Evolutionary conservation across 2,888 invertebrate species (phyloP), one percentile per base, ranked within the genome.

Genomic region (Biston betularia): DNA sequence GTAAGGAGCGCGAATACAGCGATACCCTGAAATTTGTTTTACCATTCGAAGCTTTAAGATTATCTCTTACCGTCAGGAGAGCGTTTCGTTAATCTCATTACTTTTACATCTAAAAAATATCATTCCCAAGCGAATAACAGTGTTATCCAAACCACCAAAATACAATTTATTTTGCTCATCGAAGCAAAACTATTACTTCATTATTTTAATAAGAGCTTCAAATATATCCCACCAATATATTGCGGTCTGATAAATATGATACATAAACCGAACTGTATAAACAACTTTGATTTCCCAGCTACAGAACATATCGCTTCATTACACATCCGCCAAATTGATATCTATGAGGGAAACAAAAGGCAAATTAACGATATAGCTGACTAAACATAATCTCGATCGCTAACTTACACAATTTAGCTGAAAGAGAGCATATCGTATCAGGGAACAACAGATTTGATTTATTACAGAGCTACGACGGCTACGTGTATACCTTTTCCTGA

Each of bases 361-460:
- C 24, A 67, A 58, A 54, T 58, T 58, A 67, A 52, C 33, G 40
- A 64, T n/a, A 24, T 24, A 35, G 62, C 56, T 58, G 57, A 62
- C 57, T 48, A 34, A 57, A 57, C 66, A 62, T 46, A 40, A 12
- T 12, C 24, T 42, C 15, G 40, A 44, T 52, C 52, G n/a, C 50
- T 14, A 48, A 58, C 35, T 49, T 52, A 44, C 45, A 63, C 58
- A 63, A 63, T 59, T 69, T 64, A 65, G 45, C 46, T 54, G 45
- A 42, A 64, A 63, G 60, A 67, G 57, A 48, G 48, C 45, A 64
- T 69, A 64, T 63, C 61, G 63, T 67, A 72, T 72, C 69, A 64
- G 63, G 58, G 65, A 70, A 74, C 68, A 71, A 74, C 71, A 72
- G 70, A 74, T 72, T 72, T 71, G 71, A 74, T 72, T 71, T 72